These are phyloP conservation scores for Synaphobranchus kaupii DNA, from an alignment of 2,797 vertebrate genomes.

Conservation along the genomic window DNA sequence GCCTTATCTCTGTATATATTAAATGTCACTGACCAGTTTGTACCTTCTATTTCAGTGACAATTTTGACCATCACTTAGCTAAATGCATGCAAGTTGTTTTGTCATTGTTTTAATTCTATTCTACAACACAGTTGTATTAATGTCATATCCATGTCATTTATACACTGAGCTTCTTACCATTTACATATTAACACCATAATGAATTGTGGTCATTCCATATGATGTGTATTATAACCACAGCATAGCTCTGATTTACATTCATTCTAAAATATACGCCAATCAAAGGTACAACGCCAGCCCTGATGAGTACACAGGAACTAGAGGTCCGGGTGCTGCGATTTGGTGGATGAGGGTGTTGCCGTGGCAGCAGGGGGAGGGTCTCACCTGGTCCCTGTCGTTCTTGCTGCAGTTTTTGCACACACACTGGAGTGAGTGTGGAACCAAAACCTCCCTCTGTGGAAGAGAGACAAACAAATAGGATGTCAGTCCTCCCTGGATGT, in stretches of 20 bases:
- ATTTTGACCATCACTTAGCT: too few relatives aligned
- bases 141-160: not conserved
- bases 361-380: slow-evolving; percentile 7
- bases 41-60: too few relatives aligned
- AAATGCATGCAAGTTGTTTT: too few relatives aligned
- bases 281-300: not conserved
- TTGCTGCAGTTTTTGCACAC: slow-evolving; percentile 41
- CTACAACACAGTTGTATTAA: not conserved
- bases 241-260: not conserved
- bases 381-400: slow-evolving; percentile 45
- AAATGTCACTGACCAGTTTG: too few relatives aligned
- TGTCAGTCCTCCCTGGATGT: not conserved
- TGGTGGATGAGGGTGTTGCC: not conserved
- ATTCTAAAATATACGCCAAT: not conserved
- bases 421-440: slow-evolving; percentile 50
- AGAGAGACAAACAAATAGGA: slow-evolving; percentile 34
- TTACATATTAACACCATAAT: too few relatives aligned
- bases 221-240: not conserved
- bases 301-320: not conserved
- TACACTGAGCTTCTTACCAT: too few relatives aligned
- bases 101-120: not conserved
- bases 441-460: slow-evolving; percentile 49
- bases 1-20: too few relatives aligned
- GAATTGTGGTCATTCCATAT: not conserved
- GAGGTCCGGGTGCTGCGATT: not conserved